These are phyloP conservation scores for Polypterus bichir DNA, from an alignment of 2,113 vertebrate species.

Conservation along the genomic window DNA sequence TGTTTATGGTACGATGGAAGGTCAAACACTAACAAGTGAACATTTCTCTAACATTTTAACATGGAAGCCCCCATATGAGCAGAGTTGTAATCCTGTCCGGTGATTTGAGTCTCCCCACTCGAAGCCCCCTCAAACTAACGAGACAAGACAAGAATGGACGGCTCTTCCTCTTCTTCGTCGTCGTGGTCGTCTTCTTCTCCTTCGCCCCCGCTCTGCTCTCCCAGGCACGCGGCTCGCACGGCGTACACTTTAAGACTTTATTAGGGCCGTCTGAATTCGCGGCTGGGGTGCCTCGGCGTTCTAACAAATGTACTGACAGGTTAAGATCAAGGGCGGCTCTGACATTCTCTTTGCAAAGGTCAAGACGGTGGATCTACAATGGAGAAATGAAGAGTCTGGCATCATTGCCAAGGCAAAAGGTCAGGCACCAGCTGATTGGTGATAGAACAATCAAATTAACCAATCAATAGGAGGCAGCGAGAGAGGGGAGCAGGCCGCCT, in stretches of 20 bases:
- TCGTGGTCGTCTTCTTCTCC: no score
- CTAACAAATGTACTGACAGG: conserved; percentile 79
- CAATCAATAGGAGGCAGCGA: conserved; percentile 82
- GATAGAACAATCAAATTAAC: conserved; percentile 98
- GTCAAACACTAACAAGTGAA: no score
- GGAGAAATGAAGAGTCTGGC: conserved; percentile 77
- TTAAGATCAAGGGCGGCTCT: conserved; percentile 78
- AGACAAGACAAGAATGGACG: no score
- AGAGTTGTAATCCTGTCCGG: no score
- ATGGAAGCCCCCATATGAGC: no score
- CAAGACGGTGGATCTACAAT: conserved; percentile 76
- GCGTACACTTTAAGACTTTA: conserved; percentile 2
- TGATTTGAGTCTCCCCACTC: no score
- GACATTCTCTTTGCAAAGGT: conserved; percentile 92
- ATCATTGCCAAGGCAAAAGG: conserved; percentile 95
- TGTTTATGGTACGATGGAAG: no score
- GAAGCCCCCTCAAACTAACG: no score
- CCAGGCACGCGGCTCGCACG: no score
- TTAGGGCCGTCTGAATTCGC: conserved; percentile 36
- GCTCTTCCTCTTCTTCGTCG: no score
- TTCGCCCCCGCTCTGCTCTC: no score
- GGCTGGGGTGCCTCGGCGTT: conserved; percentile 68
- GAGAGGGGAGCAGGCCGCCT: conserved; percentile 65
- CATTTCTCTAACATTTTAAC: no score
- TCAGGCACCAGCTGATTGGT: conserved; percentile 95